Base-by-base conservation (phyloP, 2,113 vertebrate genomes). In the Hiodon tergisus region DNA sequence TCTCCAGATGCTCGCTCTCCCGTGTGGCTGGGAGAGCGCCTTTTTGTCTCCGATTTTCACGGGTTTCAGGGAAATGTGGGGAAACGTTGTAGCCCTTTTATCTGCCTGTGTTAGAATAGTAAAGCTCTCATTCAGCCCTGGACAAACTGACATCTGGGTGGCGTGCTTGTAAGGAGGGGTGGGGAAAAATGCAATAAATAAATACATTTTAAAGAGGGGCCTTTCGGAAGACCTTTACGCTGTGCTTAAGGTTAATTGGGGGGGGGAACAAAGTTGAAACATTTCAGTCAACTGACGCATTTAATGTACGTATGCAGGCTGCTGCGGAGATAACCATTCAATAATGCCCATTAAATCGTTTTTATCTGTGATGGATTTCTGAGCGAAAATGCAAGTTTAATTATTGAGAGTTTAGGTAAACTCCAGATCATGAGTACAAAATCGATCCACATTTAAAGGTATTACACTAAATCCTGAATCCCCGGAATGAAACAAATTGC, bases 11-110 rank as follows among this genome's bases (percentile, higher is more conserved):
- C 68, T 71, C 78, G 75, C 78, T 80, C 74, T 80, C 76, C 77
- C 81, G 62, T 78, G 76, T 70, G 78, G 76, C 78, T 31, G 80
- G 81, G 63, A n/a, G 76, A 83, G 84, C 86, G 85, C 82, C 75
- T 71, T 81, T 85, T 89, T 88, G 87, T 88, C 85, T 87, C 82
- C 80, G 81, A 86, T 87, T 89, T 89, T 84, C 88, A 87, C 82
- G 88, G 88, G 83, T 87, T 89, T 89, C 82, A 75, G 76, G 84
- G 81, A 87, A 86, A 84, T 79, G 86, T 67, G 75, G 82, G 80
- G 82, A 84, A 85, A 83, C 74, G 78, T 74, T 75, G 73, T 76
- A 52, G 47, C 54, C 73, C 78, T 78, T 81, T 83, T 76, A 78
- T 78, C 63, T 50, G 67, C 66, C 75, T 71, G 59, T 77, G 77